Evolutionary conservation across 2,797 vertebrate species (phyloP).

Genomic region (Tympanoctomys barrerae): DNA sequence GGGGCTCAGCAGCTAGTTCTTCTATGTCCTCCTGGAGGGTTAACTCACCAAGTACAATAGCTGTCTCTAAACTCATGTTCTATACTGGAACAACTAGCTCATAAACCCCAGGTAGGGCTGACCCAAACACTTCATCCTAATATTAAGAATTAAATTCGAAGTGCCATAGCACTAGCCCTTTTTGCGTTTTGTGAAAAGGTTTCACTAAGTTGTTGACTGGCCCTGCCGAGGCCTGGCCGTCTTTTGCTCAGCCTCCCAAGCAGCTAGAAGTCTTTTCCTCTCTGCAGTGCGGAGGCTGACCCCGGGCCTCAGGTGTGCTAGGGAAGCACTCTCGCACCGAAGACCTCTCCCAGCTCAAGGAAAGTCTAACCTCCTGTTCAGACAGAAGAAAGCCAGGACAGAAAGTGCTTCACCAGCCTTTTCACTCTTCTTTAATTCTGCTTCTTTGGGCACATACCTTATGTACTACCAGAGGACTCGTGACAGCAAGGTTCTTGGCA

Average conservation of each 20-base stretch:
- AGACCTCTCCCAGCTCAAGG: neutral
- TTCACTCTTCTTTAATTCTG: constrained; percentile 70
- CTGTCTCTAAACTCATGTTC: neutral
- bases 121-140: neutral
- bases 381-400: constrained; percentile 69
- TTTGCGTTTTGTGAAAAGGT: neutral
- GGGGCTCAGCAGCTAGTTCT: neutral
- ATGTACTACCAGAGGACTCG: constrained; percentile 32
- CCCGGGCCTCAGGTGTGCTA: neutral
- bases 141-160: neutral
- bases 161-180: neutral
- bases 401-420: constrained; percentile 59
- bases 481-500: constrained; percentile 45
- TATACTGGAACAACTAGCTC: neutral
- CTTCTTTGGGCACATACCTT: constrained; percentile 54
- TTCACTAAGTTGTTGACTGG: neutral
- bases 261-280: neutral
- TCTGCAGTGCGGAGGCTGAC: neutral
- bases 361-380: constrained; percentile 32
- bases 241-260: neutral
- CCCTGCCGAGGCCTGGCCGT: neutral
- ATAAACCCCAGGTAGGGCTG: neutral
- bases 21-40: neutral
- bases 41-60: neutral
- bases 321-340: neutral